phyloP scores from a whole-genome alignment of 2,797 vertebrate genomes.

The Paguma larvata region DNA sequence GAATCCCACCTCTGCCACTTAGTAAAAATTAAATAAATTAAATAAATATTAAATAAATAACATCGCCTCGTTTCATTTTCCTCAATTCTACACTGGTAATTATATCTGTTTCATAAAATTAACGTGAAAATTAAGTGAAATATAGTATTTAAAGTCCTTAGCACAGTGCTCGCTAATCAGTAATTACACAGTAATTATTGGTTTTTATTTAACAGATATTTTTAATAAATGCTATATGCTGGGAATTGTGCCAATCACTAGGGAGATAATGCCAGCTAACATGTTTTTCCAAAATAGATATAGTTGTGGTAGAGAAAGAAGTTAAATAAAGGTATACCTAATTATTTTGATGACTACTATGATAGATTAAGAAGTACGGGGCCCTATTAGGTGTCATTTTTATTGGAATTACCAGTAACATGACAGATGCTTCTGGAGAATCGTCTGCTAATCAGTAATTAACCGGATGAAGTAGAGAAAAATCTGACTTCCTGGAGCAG shows the following conservation, averaged over 20 bases:
- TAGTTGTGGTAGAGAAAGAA: not conserved
- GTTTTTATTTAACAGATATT: not conserved
- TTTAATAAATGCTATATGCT: not conserved
- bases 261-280: not conserved
- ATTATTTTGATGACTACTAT: not conserved
- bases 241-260: not conserved
- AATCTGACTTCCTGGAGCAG: not conserved
- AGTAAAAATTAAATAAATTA: not conserved
- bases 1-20: not conserved
- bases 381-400: not conserved
- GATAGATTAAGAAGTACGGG: not conserved
- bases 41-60: not conserved
- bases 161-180: not conserved
- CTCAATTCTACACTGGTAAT: not conserved
- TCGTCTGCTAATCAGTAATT: not conserved
- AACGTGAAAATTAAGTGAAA: slow-evolving; percentile 14
- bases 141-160: not conserved
- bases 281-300: not conserved
- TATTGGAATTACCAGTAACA: not conserved
- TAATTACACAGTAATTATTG: not conserved
- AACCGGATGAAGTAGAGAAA: not conserved
- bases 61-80: slow-evolving; percentile 2
- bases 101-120: not conserved
- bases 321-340: not conserved
- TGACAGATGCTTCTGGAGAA: not conserved